Conservation (phyloP, 1,140 invertebrate species). For the Hypsibius dujardini region DNA sequence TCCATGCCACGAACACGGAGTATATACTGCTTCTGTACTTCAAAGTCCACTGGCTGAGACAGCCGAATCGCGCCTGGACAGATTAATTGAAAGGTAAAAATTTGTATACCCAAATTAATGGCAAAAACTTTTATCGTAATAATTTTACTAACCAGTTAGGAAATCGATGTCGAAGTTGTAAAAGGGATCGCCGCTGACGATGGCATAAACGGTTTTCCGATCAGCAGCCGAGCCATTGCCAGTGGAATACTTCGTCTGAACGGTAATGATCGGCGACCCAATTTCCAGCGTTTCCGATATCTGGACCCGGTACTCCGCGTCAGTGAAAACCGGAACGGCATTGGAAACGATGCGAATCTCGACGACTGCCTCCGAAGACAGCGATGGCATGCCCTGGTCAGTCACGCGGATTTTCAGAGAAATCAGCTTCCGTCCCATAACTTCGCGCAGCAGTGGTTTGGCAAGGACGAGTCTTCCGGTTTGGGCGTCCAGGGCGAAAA, state of each 20-base stretch:
- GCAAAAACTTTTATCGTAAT: not conserved
- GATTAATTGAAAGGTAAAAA: not conserved
- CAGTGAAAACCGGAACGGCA: not conserved
- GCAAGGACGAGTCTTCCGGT: slow-evolving; percentile 34
- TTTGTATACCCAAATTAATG: not conserved
- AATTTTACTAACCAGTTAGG: not conserved
- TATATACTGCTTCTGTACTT: not conserved
- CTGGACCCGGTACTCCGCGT: not conserved
- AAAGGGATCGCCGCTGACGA: not conserved
- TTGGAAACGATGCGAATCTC: not conserved
- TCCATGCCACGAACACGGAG: slow-evolving; percentile 8
- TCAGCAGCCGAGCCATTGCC: not conserved
- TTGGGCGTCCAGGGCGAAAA: slow-evolving; percentile 30
- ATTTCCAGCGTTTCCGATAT: not conserved
- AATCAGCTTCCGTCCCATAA: not conserved
- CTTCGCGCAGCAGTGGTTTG: not conserved
- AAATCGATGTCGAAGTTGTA: slow-evolving; percentile 13
- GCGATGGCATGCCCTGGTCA: not conserved
- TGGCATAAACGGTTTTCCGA: not conserved
- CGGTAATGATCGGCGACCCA: not conserved
- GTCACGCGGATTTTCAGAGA: not conserved
- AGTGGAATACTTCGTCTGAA: not conserved
- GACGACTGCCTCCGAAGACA: not conserved
- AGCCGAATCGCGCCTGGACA: not conserved
- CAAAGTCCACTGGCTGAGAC: not conserved